Base-by-base conservation (phyloP, 2,888 invertebrate genomes). In the Tachina lurida region DNA sequence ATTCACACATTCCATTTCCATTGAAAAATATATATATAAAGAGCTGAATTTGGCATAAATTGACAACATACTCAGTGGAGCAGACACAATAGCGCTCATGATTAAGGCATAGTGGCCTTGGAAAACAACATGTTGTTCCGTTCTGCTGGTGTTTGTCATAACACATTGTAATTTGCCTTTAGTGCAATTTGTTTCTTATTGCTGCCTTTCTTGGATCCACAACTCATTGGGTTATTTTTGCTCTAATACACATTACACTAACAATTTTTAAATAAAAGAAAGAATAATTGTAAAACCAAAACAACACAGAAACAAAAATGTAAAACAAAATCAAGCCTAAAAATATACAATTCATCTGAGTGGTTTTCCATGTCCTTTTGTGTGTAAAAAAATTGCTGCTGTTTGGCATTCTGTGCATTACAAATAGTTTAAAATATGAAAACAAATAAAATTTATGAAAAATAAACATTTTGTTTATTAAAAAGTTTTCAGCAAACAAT, bases 351-450 rank as follows among this genome's bases (percentile, higher is more conserved):
- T 84, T 76, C 47, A 71, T 65, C 67, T 84, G 80, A 84, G 84
- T 84, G 84, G 84, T 84, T 84, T 84, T 80, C 39, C 84, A 84
- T 80, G 84, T 84, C 80, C 80, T 76, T 80, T 84, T 80, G 70
- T 76, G 63, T 76, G 56, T 56, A 74, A 80, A 39, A n/a, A 84
- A 71, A 84, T 75, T 43, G 70, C 71, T 60, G 65, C 71, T 76
- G 84, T 84, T 80, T 63, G 45, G 60, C 49, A 73, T 78, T n/a
- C 62, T 39, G 13, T 54, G 54, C 47, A 52, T 56, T 65, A 70
- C 65, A 60, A 84, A 74, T 78, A 79, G 45, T 73, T 78, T 56
- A 13, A 62, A 75, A 62, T 43, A 74, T 49, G 31, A 60, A 65
- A 77, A 60, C 22, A 71, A 71, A 84, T 76, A 54, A 49, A 73